phyloP scores from a whole-genome alignment of 2,113 vertebrate genomes.

The Clarias batrachus region DNA sequence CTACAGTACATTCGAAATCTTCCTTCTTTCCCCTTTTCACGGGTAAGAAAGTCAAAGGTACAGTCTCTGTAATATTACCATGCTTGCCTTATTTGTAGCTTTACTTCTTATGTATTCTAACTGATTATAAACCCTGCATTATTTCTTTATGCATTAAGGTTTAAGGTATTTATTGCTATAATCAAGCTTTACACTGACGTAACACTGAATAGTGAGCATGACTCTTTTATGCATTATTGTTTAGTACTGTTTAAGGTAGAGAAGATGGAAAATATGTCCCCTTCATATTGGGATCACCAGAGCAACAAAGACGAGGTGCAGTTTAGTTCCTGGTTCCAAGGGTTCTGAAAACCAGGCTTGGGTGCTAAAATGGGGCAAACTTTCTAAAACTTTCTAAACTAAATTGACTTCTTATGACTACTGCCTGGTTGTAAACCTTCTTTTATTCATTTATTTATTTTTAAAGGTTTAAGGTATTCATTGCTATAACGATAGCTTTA shows the following conservation, averaged over 20 bases:
- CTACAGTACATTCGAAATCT: background rate
- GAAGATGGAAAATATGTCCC: background rate
- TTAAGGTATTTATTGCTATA: background rate
- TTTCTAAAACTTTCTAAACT: background rate
- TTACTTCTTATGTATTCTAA: background rate
- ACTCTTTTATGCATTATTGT: background rate
- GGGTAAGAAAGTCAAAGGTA: background rate
- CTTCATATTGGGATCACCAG: no score
- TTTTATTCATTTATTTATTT: no score
- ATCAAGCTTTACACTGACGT: background rate
- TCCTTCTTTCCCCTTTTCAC: background rate
- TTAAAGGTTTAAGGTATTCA: no score
- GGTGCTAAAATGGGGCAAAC: background rate
- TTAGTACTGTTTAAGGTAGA: background rate
- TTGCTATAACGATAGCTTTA: no score
- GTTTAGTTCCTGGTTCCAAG: background rate
- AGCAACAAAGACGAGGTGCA: background rate
- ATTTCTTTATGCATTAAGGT: background rate
- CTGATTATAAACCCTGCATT: background rate
- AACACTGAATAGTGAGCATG: background rate
- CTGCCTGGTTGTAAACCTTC: no score
- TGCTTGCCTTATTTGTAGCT: background rate
- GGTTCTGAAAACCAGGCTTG: background rate
- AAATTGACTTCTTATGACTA: no score
- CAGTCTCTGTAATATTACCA: background rate